A percentile compares a stretch with the other conserved stretches of the same genome.
These are phyloP conservation scores for Tachina grossa DNA, from an alignment of 2,888 invertebrate species.

Conservation along the genomic window DNA sequence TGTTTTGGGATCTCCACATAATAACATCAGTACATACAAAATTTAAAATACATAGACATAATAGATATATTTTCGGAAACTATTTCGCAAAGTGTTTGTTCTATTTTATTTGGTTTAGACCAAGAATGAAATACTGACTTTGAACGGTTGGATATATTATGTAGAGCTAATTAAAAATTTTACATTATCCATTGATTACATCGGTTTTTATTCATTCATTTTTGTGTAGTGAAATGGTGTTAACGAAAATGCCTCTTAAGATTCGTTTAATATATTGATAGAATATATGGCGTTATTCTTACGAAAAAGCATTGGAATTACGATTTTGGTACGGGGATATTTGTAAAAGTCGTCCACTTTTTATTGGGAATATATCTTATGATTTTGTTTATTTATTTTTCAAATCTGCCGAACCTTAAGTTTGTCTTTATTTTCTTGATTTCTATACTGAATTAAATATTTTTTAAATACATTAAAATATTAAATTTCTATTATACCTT, in stretches of 20 bases:
- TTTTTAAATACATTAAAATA: too few species aligned
- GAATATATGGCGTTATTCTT: background rate
- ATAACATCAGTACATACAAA: background rate
- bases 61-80: background rate
- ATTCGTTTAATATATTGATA: too few species aligned
- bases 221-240: background rate
- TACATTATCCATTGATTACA: background rate
- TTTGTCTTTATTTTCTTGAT: too few species aligned
- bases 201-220: background rate
- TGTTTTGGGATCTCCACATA: background rate
- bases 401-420: too few species aligned
- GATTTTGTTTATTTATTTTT: too few species aligned
- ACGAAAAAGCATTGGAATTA: background rate
- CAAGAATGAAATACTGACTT: background rate
- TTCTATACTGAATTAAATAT: too few species aligned
- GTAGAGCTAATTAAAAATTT: too few species aligned
- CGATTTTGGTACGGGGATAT: background rate
- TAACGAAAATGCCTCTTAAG: too few species aligned
- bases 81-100: background rate
- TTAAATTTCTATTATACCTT: too few species aligned
- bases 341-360: slow-evolving; percentile 3
- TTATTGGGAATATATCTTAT: background rate
- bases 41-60: too few species aligned
- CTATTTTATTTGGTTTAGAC: background rate
- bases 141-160: background rate